Base-by-base conservation (phyloP, 2,888 invertebrate species). In the Hoplodrina blanda region DNA sequence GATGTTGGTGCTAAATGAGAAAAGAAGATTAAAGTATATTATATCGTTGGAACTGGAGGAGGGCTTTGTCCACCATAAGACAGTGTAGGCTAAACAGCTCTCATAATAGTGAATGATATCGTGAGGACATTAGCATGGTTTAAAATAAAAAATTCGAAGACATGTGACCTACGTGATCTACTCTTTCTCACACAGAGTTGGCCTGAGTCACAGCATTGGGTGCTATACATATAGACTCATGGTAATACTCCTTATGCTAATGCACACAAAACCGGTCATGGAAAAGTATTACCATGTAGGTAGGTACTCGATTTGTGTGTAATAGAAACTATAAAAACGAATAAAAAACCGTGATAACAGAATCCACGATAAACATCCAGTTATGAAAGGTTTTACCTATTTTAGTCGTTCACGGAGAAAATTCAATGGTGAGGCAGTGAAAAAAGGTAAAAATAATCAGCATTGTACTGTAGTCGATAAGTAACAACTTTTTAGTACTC, bases 361-460 rank as follows among this genome's bases (percentile, higher is more conserved):
- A 73, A 62, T 74, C 63, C 69, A 76, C 76, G 76, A 75, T 76
- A n/a, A 41, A 17, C 62, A 41, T 25, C 19, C 44, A 41, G 69
- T 46, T 69, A 57, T 33, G 56, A 49, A 54, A 54, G 11, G 4
- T 53, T 55, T 53, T 33, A 41, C 19, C n/a, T 13, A 17, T 7
- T 66, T 19, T 30, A 19, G 17, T 10, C 37, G 25, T 4, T 19
- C 17, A 15, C 5, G 41, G 3, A 33, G 33, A 4, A 13, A 49
- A 63, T 60, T 69, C 20, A 41, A 41, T 41, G 8, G 44, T 17
- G 25, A 15, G 7, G 20, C 25, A n/a, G 17, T 15, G 6, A 13
- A 53, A 57, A 63, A 63, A 49, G 19, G 25, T 33, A 25, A 59
- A 73, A 55, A 44, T 41, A 30, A 41, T 53, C 46, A 30, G 52